phyloP scores from a whole-genome alignment of 92 coral and sea anemone species.

The Pocillopora grandis region DNA sequence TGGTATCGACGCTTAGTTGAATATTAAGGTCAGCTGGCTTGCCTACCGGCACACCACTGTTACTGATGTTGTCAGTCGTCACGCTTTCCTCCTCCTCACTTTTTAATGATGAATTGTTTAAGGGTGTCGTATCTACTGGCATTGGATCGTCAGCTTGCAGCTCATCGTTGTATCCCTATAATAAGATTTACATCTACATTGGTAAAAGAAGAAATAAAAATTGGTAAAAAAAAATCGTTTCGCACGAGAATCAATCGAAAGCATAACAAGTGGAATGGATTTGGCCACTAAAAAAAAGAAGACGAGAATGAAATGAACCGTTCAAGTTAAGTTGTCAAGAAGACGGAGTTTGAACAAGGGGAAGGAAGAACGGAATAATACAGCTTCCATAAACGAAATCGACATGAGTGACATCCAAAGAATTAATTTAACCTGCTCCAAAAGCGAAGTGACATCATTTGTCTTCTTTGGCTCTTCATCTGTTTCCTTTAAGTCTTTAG shows the following conservation, averaged over 20 bases:
- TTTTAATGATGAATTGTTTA: neutral
- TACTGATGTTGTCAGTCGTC: neutral
- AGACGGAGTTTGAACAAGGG: too few species aligned
- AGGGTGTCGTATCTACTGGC: neutral
- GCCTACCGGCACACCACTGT: neutral
- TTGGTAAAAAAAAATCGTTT: too few species aligned
- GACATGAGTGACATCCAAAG: neutral
- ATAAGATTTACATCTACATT: neutral
- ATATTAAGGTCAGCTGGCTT: neutral
- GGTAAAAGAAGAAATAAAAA: too few species aligned
- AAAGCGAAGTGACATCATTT: too few species aligned
- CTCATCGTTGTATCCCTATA: neutral
- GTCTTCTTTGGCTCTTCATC: neutral
- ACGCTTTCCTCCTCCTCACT: neutral
- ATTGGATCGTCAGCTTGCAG: neutral
- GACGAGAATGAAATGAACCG: too few species aligned
- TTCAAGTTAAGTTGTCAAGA: too few species aligned
- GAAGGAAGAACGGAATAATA: too few species aligned
- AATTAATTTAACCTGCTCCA: neutral
- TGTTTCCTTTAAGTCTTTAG: conserved; percentile 22
- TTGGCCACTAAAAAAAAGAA: too few species aligned
- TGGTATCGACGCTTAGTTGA: conserved; percentile 20
- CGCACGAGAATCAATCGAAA: too few species aligned
- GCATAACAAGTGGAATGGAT: too few species aligned
- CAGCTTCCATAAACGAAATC: too few species aligned